Evolutionary conservation across 1,140 invertebrate genomes (phyloP).

Genomic region (Ctenoplectra terminalis): DNA sequence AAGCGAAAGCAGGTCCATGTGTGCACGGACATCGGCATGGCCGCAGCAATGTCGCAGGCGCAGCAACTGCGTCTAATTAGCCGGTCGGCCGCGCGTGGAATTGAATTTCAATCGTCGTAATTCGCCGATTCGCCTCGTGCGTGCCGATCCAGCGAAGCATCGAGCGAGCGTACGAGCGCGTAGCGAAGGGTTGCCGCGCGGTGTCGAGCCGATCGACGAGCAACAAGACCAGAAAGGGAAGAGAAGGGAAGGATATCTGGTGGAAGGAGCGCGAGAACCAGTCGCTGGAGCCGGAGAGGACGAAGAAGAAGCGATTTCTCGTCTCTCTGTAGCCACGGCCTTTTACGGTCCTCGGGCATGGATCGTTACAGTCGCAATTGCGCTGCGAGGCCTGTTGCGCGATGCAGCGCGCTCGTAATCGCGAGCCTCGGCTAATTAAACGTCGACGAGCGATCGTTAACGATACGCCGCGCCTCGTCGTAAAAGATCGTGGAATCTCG

Average conservation of each 20-base stretch:
- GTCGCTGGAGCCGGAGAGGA: conserved; percentile 1
- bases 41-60: conserved; percentile 39
- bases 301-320: conserved; percentile 47
- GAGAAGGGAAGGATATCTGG: neutral
- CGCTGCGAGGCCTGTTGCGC: conserved; percentile 58
- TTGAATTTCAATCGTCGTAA: conserved; percentile 81
- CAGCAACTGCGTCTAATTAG: conserved; percentile 78
- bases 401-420: conserved; percentile 60
- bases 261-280: conserved; percentile 12
- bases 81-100: conserved; percentile 74
- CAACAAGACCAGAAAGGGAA: neutral
- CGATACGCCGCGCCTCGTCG: conserved; percentile 69
- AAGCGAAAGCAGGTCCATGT: conserved; percentile 1
- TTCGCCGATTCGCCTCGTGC: conserved; percentile 74
- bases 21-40: conserved; percentile 16
- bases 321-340: conserved; percentile 39
- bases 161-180: neutral
- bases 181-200: conserved; percentile 2
- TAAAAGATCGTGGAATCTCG: conserved; percentile 69
- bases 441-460: conserved; percentile 75
- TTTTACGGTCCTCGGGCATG: conserved; percentile 61
- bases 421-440: conserved; percentile 74
- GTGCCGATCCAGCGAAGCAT: conserved; percentile 33
- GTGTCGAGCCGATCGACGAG: neutral
- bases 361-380: conserved; percentile 67